Conservation (phyloP, 2,888 invertebrate species). For the Fragum whitleyi region DNA sequence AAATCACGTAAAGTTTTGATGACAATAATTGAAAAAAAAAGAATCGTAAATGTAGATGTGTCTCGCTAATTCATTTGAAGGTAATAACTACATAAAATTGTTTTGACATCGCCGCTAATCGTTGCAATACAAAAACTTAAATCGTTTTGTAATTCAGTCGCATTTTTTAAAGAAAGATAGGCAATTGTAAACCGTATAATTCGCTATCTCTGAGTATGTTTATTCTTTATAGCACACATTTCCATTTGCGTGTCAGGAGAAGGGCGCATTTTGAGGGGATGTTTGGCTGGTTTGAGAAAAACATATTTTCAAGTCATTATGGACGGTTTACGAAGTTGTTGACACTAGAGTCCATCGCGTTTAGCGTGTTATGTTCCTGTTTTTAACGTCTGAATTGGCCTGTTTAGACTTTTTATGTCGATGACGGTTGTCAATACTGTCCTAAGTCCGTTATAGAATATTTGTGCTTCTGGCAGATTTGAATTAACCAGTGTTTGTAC, state of each 20-base stretch:
- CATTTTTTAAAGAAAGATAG: conserved; percentile 3
- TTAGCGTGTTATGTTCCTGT: conserved; percentile 24
- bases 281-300: conserved; percentile 58
- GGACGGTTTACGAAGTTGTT: conserved; percentile 34
- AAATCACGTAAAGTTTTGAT: too few relatives aligned
- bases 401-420: conserved; percentile 6
- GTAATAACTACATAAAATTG: conserved; percentile 11
- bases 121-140: background rate
- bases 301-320: conserved; percentile 60
- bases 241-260: conserved; percentile 57
- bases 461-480: too few relatives aligned
- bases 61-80: background rate
- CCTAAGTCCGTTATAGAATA: too few relatives aligned
- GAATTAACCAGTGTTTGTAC: too few relatives aligned
- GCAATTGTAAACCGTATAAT: conserved; percentile 10
- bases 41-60: too few relatives aligned
- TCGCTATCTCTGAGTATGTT: conserved; percentile 32
- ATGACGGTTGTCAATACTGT: too few relatives aligned
- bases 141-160: background rate
- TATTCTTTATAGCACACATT: conserved; percentile 39
- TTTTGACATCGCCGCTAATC: conserved; percentile 4
- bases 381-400: conserved; percentile 26
- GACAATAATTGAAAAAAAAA: too few relatives aligned
- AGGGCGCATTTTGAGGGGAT: conserved; percentile 46
- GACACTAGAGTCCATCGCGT: conserved; percentile 31